Base-by-base conservation (phyloP, 1,140 invertebrate genomes). In the Drosophila bipectinata region DNA sequence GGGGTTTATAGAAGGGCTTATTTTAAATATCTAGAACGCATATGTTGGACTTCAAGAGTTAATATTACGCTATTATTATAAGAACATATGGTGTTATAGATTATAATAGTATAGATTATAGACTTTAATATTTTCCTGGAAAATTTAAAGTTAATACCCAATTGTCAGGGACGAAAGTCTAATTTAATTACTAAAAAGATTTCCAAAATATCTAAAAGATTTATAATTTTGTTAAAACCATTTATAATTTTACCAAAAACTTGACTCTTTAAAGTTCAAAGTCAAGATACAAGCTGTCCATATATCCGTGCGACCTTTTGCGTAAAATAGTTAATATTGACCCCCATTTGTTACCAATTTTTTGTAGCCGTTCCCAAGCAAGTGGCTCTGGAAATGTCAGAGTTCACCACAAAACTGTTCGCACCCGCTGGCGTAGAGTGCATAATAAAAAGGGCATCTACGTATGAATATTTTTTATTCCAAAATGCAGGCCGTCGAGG, bases 401-500 rank as follows among this genome's bases (percentile, higher is more conserved):
- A 74, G 58, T 30, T 49, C 57, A 30, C 58, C 34, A 34, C 44
- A 73, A 67, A 73, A 52, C 44, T 72, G 51, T 37, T 52, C 32
- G 54, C 61, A 66, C 53, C 60, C 72, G 67, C 64, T 57, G 61
- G 18, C 28, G 49, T 32, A 74, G 72, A 39, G 71, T 66, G 54
- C 72, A 74, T 66, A 66, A 66, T 75, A 75, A 82, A 82, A 78
- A 61, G 67, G 68, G 82, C 73, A 84, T 85, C 72, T 81, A 87
- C 72, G 77, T 77, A 81, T 84, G 84, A 60, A 77, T 67, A 79
- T 80, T 80, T 72, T 80, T 66, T 73, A 52, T 58, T 49, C 63
- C 44, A 45, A 59, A 78, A 87, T 82, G 82, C 74, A 77, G 74
- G 83, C 82, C 78, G 81, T 72, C 77, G 63, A 85, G 81, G 81